These are phyloP conservation scores for Drosophila sp. DNA, from an alignment of 1,140 invertebrate genomes.

Conservation along the genomic window DNA sequence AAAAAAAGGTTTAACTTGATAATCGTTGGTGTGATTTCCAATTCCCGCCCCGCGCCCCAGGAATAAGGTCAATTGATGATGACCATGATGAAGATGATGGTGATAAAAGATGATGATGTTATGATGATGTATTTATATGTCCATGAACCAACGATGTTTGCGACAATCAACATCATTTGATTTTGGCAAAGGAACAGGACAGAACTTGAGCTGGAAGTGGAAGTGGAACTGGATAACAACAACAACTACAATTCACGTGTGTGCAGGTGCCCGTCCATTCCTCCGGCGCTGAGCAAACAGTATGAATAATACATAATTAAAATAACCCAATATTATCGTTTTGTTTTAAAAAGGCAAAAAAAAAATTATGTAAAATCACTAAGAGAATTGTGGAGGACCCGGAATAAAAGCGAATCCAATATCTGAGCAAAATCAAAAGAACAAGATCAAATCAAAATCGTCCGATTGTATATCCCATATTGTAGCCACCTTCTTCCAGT, in stretches of 20 bases:
- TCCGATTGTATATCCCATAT: conserved; percentile 4
- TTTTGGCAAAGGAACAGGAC: conserved; percentile 2
- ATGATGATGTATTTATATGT: conserved; percentile 44
- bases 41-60: conserved; percentile 67
- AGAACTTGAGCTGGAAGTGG: conserved; percentile 15
- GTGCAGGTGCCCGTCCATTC: conserved; percentile 56
- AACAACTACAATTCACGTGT: conserved; percentile 46
- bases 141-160: conserved; percentile 22
- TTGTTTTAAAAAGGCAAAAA: conserved; percentile 47
- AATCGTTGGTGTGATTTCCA: conserved; percentile 79
- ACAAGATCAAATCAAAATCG: conserved; percentile 21
- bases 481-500: too few species aligned
- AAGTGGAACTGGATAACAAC: conserved; percentile 27
- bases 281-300: conserved; percentile 76
- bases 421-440: neutral
- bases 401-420: conserved; percentile 20
- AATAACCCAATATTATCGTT: conserved; percentile 74
- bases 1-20: conserved; percentile 66
- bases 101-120: conserved; percentile 46
- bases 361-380: conserved; percentile 60
- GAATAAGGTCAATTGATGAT: conserved; percentile 48
- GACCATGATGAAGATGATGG: conserved; percentile 51
- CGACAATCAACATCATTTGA: conserved; percentile 3
- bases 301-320: conserved; percentile 82
- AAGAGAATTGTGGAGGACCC: conserved; percentile 46